A percentile compares a stretch with the other conserved stretches of the same genome.
phyloP scores from a whole-genome alignment of 2,113 vertebrate species.

The Zonotrichia leucophrys region DNA sequence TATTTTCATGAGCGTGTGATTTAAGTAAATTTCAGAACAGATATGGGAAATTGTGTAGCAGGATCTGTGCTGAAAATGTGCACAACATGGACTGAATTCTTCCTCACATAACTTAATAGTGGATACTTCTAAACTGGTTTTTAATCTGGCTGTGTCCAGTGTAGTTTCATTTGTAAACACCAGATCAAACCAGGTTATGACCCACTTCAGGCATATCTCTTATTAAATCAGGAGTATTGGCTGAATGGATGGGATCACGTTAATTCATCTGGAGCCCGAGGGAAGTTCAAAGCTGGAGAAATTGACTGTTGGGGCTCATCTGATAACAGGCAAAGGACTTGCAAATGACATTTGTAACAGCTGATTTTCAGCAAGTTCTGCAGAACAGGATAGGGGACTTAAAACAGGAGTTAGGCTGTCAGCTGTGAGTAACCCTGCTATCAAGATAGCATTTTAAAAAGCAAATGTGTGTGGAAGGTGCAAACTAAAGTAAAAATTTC shows the following conservation, averaged over 20 bases:
- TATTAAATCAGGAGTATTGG: slow-evolving; percentile 17
- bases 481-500: not conserved
- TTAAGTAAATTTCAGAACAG: not conserved
- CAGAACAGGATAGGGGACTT: not conserved
- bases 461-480: not conserved
- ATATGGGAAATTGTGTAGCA: not conserved
- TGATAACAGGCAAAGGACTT: slow-evolving; percentile 51
- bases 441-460: not conserved
- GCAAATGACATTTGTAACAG: slow-evolving; percentile 47
- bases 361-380: slow-evolving; percentile 33
- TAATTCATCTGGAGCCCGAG: slow-evolving; percentile 20
- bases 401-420: not conserved
- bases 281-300: slow-evolving; percentile 51
- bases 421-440: not conserved
- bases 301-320: slow-evolving; percentile 37
- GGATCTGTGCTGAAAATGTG: not conserved
- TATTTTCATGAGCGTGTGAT: not conserved
- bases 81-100: not conserved
- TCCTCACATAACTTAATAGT: not conserved
- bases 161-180: not conserved
- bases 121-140: not conserved
- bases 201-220: not conserved
- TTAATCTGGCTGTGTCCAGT: not conserved
- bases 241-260: not conserved
- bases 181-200: slow-evolving; percentile 25